Base-by-base conservation (phyloP, 1,140 invertebrate species). In the Macrotrachela quadricornifera region DNA sequence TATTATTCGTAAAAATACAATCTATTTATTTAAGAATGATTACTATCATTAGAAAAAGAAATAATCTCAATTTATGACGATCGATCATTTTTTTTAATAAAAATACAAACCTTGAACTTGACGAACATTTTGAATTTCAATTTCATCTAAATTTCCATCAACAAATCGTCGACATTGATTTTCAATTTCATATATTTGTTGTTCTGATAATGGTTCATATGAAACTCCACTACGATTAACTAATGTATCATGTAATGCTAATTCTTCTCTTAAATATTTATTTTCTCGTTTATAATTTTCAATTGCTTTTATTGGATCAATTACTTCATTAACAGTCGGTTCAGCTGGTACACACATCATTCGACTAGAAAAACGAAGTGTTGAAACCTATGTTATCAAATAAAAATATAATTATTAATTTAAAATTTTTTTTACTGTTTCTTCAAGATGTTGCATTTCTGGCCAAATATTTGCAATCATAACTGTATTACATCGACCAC, bases 231-330 rank as follows among this genome's bases (percentile, higher is more conserved):
- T 64, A 43, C 65, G 47, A 56, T 71, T 71, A 43, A 61, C 64
- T 59, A 71, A 52, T 18, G 66, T 68, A 56, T 71, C 67, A 57
- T 71, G 69, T 67, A 71, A 67, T 12, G 67, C 66, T 47, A 71
- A 56, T 55, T 71, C 69, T 54, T 63, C 58, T 57, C 67, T 70
- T 49, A 71, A 53, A 50, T 61, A 59, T 37, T 51, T 50, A 18
- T 70, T 64, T 56, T 71, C 68, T 42, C 60, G 60, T 55, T 69
- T 61, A 16, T 70, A 56, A 42, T 66, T 67, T 54, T 67, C 69
- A 1, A 69, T 64, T 57, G 68, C 21, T 30, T 30, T 67, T 14
- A 60, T 60, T 37, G 66, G 67, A 54, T 71, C 68, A 48, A 60
- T 63, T 14, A 65, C 57, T 58, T 66, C 62, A 60, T 70, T 71